Percentiles rank a stretch among this genome's conserved stretches.
Evolutionary conservation across 2,113 vertebrate genomes (phyloP).

Genomic region (Trematomus loennbergii): DNA sequence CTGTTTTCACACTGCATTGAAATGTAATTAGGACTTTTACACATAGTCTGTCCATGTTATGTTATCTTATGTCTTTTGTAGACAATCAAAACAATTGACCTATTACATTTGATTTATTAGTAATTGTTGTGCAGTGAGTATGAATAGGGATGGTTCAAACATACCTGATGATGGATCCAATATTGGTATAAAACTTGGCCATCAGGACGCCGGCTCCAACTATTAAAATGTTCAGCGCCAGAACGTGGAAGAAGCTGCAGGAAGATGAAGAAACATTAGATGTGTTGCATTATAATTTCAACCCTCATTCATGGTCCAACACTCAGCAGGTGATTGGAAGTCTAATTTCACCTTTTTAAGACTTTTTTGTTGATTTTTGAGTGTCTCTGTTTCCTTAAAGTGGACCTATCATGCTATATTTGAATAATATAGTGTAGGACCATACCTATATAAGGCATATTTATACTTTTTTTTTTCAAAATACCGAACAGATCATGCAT

Average conservation of each 20-base stretch:
- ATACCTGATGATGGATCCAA: slow-evolving; percentile 96
- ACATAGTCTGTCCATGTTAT: neutral
- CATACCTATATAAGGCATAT: too few species aligned
- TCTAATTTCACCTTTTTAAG: neutral
- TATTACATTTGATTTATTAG: neutral
- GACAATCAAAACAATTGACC: neutral
- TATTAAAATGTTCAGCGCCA: slow-evolving; percentile 88
- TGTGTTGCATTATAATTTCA: neutral
- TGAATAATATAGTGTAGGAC: too few species aligned
- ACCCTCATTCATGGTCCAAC: neutral
- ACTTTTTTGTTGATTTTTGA: neutral
- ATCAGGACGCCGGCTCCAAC: slow-evolving; percentile 90
- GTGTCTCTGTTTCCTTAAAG: too few species aligned
- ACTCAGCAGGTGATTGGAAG: neutral
- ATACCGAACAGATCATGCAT: too few species aligned
- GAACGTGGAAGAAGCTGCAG: slow-evolving; percentile 89
- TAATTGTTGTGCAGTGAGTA: neutral
- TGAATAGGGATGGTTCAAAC: neutral
- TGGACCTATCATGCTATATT: too few species aligned
- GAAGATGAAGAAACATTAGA: slow-evolving; percentile 8
- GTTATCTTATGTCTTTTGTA: neutral
- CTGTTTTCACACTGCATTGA: too few species aligned
- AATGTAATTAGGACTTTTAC: neutral
- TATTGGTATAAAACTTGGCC: slow-evolving; percentile 95
- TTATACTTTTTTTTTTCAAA: too few species aligned